Conservation (phyloP, 2,888 invertebrate species). For the Agelastica alni region DNA sequence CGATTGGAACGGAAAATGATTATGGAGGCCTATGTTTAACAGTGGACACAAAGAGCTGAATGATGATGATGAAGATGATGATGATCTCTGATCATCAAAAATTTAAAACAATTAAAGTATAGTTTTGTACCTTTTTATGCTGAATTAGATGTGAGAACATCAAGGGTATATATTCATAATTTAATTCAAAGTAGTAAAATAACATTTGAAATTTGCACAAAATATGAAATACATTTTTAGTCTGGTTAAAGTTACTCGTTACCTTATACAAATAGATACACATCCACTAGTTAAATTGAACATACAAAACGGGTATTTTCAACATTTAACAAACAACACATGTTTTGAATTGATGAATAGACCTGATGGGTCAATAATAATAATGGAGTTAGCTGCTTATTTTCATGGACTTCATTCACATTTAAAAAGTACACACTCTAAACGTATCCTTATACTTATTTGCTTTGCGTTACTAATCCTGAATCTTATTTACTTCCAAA, state of each 20-base stretch:
- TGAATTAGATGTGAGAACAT: not conserved
- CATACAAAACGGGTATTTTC: not conserved
- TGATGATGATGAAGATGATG: too few species aligned
- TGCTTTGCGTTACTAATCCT: not conserved
- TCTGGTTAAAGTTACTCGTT: not conserved
- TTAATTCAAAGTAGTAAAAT: not conserved
- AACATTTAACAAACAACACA: slow-evolving; percentile 18
- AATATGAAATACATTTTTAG: not conserved
- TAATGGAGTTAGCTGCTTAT: slow-evolving; percentile 9
- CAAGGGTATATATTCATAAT: not conserved
- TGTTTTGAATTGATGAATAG: slow-evolving; percentile 3
- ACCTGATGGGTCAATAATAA: not conserved
- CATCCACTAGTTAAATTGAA: too few species aligned
- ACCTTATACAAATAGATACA: not conserved
- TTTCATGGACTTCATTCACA: slow-evolving; percentile 14
- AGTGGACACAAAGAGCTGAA: too few species aligned
- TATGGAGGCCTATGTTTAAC: too few species aligned
- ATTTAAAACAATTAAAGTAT: too few species aligned
- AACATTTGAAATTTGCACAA: not conserved
- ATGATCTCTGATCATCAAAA: too few species aligned
- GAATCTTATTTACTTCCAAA: too few species aligned
- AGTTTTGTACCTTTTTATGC: not conserved
- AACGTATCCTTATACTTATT: not conserved
- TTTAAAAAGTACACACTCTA: slow-evolving; percentile 3
- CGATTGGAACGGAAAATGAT: too few species aligned